A percentile compares a stretch with the other conserved stretches of the same genome.
Conservation (phyloP, 30 jellyfish, hydroid and myxozoan genomes). For the Aurelia sp. region DNA sequence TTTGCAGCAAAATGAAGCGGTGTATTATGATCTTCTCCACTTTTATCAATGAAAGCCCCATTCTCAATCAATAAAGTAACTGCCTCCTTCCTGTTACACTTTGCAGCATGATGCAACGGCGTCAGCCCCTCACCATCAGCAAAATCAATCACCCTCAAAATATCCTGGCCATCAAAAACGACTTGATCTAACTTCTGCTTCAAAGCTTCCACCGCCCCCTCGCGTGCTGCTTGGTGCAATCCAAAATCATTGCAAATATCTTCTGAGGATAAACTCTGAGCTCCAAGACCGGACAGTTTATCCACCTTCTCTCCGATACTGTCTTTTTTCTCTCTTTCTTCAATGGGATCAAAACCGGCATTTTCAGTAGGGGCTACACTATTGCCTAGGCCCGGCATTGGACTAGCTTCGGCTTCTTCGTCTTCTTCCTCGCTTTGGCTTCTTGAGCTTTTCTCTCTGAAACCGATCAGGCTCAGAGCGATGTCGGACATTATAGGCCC, state of each 20-base stretch:
- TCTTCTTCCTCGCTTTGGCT: conserved; percentile 2
- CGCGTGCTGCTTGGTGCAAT: conserved; percentile 94
- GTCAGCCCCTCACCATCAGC: conserved; percentile 75
- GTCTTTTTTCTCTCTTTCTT: conserved; percentile 10
- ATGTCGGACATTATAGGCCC: conserved; percentile 37
- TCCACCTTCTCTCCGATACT: conserved; percentile 5
- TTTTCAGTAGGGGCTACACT: conserved; percentile 2
- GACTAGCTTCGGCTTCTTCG: background rate
- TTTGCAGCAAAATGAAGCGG: conserved; percentile 94
- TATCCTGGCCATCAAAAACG: conserved; percentile 54
- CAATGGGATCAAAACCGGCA: conserved; percentile 18
- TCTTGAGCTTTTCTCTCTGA: conserved; percentile 18
- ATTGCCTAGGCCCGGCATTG: conserved; percentile 17
- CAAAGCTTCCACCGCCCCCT: conserved; percentile 74
- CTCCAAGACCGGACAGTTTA: conserved; percentile 28
- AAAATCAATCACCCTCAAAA: conserved; percentile 57
- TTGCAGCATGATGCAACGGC: conserved; percentile 94
- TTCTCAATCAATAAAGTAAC: conserved; percentile 55
- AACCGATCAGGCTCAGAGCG: conserved; percentile 10
- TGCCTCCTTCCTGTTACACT: conserved; percentile 69
- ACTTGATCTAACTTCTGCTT: conserved; percentile 30
- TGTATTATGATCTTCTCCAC: conserved; percentile 86
- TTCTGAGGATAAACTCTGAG: conserved; percentile 36
- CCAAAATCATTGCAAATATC: conserved; percentile 42
- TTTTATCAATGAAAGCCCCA: conserved; percentile 72